Evolutionary conservation across 2,797 vertebrate species (phyloP), one percentile per base, ranked within the genome.

Genomic region (Cyprinodon diabolis): DNA sequence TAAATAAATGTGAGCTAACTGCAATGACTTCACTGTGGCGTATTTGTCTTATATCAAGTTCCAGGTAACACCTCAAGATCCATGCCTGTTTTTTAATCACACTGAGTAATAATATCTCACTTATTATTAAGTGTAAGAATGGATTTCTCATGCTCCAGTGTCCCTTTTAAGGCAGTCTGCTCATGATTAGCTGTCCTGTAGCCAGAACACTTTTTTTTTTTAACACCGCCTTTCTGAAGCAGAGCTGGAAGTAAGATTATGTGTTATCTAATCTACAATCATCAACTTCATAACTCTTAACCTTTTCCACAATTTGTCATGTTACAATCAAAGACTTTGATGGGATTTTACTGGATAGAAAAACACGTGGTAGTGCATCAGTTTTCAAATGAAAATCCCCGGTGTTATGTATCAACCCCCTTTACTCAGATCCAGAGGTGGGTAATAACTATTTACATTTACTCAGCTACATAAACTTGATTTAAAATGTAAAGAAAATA

Each of bases 11-110:
- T 19, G 47, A 47, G 52, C 75, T 60, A 68, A 69, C 19, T 10
- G 8, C 17, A 12, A 72, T 82, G 70, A 82, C 65, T 54, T 78
- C 67, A 12, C n/a, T 1, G 21, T 75, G 75, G 71, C 14, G n/a
- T 78, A 69, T 75, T 30, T 19, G 67, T 65, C 25, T 74, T 77
- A 68, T 78, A 40, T 73, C 30, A 35, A 57, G 45, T 65, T 4
- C 62, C 4, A 2, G 1, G 8, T 30, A 77, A 23, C 25, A 72
- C 17, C 66, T 51, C 12, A 49, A 30, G 23, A 60, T 12, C 11
- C 57, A 63, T 69, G 62, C n/a, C 15, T 15, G 52, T 43, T 6
- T n/a, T 60, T 57, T 65, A 37, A 58, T 75, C 45, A 75, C 51
- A 21, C 23, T 43, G 63, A 80, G 66, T 37, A 37, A 52, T 35